Evolutionary conservation across 2,888 invertebrate genomes (phyloP), one percentile per base, ranked within the genome.

Genomic region (Caenorhabditis parvicauda): DNA sequence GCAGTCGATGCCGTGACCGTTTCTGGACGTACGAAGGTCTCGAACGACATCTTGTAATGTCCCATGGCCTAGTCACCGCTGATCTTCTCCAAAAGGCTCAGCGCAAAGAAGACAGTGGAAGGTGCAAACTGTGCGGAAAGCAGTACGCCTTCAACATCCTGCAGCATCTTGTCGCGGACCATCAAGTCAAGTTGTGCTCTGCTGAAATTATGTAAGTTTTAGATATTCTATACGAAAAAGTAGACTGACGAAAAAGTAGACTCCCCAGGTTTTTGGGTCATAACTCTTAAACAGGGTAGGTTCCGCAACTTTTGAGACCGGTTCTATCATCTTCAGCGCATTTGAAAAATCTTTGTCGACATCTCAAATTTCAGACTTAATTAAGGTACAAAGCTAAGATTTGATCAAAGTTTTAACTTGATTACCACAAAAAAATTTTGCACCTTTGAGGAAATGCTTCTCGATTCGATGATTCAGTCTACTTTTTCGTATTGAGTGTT

Each of bases 1-100:
- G 79, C 57, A 72, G 72, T 27, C 61, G 77, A 7, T 79, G 79
- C 43, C 59, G 72, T 7, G 79, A 79, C 28, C 56, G 76, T 2
- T 96, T 95, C 85, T 96, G 95, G 85, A 94, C 94, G 41, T 93
- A 94, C 84, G 90, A 94, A 84, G 96, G 96, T 19, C 84, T 96
- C 59, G 93, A 94, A 83, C 87, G 95, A 77, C 96, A 96, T 86
- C 86, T 94, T 77, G 86, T 93, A 64, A 93, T 93, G 65, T 90
- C 91, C 27, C 94, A 94, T 82, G 92, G 92, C 42, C 87, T 94
- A 61, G 93, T 94, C 35, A 94, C 93, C 54, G 91, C 91, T 70
- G 92, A 92, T 76, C 91, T 94, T 90, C 91, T 94, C 82, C 91
- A 91, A 82, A 91, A 92, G 44, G 92, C 93, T 41, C 92, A 93